These are phyloP conservation scores for Neomonachus schauinslandi DNA, from an alignment of 2,113 vertebrate genomes.

Conservation along the genomic window DNA sequence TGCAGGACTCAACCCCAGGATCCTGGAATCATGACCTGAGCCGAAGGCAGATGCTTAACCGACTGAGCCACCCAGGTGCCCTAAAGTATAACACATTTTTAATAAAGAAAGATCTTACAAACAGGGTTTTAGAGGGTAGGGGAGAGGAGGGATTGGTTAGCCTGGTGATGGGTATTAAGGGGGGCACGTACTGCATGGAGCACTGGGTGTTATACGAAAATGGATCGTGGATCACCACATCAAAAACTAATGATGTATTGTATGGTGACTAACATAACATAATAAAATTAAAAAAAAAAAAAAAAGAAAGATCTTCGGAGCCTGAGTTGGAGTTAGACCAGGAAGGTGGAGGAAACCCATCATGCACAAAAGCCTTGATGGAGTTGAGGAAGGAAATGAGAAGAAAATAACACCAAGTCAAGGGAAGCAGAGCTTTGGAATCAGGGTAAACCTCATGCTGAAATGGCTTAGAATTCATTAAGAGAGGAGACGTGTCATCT, in stretches of 20 bases:
- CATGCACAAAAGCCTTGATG: neutral
- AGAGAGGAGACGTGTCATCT: neutral
- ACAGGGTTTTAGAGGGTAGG: too few species aligned
- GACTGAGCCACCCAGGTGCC: neutral
- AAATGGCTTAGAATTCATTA: neutral
- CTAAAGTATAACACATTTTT: neutral
- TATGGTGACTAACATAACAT: too few species aligned
- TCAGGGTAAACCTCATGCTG: neutral
- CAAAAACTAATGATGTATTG: too few species aligned
- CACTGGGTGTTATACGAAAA: too few species aligned
- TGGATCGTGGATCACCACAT: too few species aligned
- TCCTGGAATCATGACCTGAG: neutral
- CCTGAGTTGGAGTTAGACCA: neutral
- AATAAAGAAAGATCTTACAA: neutral
- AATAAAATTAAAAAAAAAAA: too few species aligned
- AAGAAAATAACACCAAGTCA: neutral
- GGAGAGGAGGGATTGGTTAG: too few species aligned
- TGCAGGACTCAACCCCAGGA: neutral
- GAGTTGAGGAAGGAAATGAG: neutral
- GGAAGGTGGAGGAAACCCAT: neutral
- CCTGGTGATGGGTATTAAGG: too few species aligned
- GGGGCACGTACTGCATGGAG: too few species aligned
- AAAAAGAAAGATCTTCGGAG: neutral
- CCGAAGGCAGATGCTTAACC: neutral
- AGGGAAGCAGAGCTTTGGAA: neutral